These are phyloP conservation scores for Chesias legatella DNA, from an alignment of 2,888 invertebrate genomes.

Conservation along the genomic window DNA sequence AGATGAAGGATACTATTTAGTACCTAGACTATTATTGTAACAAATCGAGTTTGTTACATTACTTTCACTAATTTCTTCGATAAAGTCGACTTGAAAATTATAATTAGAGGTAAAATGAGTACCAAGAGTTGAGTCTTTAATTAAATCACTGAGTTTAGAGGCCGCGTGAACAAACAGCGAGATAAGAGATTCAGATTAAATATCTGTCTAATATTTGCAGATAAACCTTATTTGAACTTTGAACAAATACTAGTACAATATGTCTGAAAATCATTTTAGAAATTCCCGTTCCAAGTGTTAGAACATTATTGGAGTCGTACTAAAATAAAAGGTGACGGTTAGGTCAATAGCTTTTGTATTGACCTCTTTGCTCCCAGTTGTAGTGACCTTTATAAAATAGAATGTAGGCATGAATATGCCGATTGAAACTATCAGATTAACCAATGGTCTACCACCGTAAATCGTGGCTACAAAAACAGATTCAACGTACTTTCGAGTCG, in stretches of 20 bases:
- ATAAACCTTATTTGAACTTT: conserved; percentile 44
- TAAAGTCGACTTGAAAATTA: conserved; percentile 31
- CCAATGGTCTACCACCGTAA: too few species aligned
- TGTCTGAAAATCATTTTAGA: too few species aligned
- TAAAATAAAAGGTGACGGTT: too few species aligned
- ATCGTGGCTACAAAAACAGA: too few species aligned
- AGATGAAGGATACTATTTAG: too few species aligned
- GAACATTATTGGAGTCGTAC: too few species aligned
- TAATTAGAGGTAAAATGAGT: conserved; percentile 49
- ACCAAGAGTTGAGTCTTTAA: conserved; percentile 51
- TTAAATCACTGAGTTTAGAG: conserved; percentile 58
- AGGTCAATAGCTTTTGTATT: too few species aligned
- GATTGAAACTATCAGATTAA: too few species aligned
- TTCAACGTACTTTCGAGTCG: too few species aligned
- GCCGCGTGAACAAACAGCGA: conserved; percentile 53
- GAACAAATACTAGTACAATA: conserved; percentile 8
- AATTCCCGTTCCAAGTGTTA: too few species aligned
- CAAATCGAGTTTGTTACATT: conserved; percentile 1
- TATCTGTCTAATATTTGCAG: conserved; percentile 53
- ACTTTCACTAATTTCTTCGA: conserved; percentile 24
- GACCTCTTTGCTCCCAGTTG: conserved; percentile 6
- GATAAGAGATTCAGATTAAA: conserved; percentile 65
- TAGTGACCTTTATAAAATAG: not conserved
- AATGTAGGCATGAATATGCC: too few species aligned
- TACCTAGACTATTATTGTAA: too few species aligned